Conservation (phyloP, 2,797 vertebrate genomes). For the Mus spretus region DNA sequence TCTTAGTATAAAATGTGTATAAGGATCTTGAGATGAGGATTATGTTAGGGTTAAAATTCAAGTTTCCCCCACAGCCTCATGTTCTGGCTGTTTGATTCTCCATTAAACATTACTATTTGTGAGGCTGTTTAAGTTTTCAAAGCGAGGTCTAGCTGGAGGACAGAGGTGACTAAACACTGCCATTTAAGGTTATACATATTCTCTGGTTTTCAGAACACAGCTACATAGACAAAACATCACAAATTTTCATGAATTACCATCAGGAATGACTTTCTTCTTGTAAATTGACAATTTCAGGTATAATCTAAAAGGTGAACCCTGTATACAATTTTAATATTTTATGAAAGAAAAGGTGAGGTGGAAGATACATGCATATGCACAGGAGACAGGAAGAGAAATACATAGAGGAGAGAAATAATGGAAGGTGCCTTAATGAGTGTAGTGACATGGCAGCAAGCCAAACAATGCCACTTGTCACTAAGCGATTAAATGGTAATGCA, state of each 20-base stretch:
- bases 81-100: neutral
- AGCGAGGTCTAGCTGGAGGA: neutral
- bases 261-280: neutral
- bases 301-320: no score
- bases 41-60: no score
- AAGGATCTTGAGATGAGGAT: neutral
- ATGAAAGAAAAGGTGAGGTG: neutral
- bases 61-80: neutral
- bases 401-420: neutral
- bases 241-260: neutral
- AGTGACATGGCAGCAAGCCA: neutral
- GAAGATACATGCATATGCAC: fast-evolving
- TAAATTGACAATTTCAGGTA: neutral
- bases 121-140: neutral
- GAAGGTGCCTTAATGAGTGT: neutral
- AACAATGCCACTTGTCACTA: no score
- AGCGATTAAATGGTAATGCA: no score
- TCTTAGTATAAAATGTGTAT: neutral
- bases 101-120: neutral
- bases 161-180: neutral
- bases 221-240: neutral
- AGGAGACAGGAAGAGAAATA: neutral
- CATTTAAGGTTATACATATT: neutral
- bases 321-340: neutral
- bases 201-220: neutral